Evolutionary conservation across 2,888 invertebrate species (phyloP).

Genomic region (Pristionchus arcanus): DNA sequence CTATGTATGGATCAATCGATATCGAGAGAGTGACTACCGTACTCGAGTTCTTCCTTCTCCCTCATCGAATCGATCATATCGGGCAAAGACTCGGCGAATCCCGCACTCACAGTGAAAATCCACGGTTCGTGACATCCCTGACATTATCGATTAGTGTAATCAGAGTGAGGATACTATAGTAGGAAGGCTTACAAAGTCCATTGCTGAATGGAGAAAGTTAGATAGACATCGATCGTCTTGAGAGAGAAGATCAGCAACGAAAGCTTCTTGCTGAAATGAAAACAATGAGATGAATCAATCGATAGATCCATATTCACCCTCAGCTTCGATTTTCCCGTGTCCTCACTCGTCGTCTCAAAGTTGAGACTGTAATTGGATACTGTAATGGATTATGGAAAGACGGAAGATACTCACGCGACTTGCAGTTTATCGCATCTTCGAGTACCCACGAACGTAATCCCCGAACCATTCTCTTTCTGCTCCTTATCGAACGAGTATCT

Average conservation of each 20-base stretch:
- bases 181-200: constrained; percentile 17
- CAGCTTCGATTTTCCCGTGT: not conserved
- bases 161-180: not conserved
- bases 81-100: constrained; percentile 27
- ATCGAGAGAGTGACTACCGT: not conserved
- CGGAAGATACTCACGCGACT: not conserved
- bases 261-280: constrained; percentile 2
- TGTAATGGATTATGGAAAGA: not conserved
- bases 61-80: constrained; percentile 28
- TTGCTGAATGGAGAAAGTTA: not conserved
- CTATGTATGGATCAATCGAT: not conserved
- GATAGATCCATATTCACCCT: not conserved
- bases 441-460: not conserved
- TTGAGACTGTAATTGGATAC: constrained; percentile 14
- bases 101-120: constrained; percentile 1
- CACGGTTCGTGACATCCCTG: constrained; percentile 19
- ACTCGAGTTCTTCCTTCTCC: constrained; percentile 45
- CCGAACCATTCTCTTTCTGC: not conserved
- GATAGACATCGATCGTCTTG: constrained; percentile 21
- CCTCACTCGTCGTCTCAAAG: constrained; percentile 30
- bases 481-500: constrained; percentile 19
- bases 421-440: not conserved
- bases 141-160: not conserved
- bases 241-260: not conserved
- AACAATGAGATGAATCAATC: not conserved